Percentiles rank a stretch among this genome's conserved stretches.
Conservation (phyloP, 2,888 invertebrate genomes). For the Panzeria rudis region DNA sequence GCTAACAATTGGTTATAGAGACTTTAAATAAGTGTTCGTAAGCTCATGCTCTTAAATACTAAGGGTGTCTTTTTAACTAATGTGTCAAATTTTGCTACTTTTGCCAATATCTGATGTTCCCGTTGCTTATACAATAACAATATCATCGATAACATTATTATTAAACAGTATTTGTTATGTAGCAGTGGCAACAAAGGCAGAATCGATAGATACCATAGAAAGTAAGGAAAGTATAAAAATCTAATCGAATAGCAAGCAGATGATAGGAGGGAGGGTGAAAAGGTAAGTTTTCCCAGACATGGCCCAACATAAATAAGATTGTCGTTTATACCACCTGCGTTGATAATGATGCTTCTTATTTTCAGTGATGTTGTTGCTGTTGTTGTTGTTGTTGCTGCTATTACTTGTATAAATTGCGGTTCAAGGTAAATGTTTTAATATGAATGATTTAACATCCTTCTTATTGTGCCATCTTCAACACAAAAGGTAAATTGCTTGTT, state of each 20-base stretch:
- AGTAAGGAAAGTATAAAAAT: constrained; percentile 12
- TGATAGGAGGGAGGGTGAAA: neutral
- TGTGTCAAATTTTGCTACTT: constrained; percentile 72
- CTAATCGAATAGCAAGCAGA: neutral
- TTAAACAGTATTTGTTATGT: constrained; percentile 32
- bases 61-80: constrained; percentile 69
- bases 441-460: constrained; percentile 53
- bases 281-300: neutral
- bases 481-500: constrained; percentile 68
- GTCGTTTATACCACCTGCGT: constrained; percentile 60
- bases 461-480: constrained; percentile 51
- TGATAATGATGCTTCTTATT: constrained; percentile 48
- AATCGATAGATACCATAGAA: neutral
- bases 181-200: constrained; percentile 24
- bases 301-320: constrained; percentile 45
- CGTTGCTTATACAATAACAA: constrained; percentile 33
- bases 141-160: constrained; percentile 41
- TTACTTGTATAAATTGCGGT: constrained; percentile 50
- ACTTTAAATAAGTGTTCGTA: constrained; percentile 14
- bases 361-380: neutral
- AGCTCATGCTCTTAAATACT: constrained; percentile 17
- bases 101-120: constrained; percentile 47
- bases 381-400: neutral
- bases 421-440: constrained; percentile 65
- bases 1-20: constrained; percentile 10